Conservation (phyloP, 2,113 vertebrate genomes). For the Oreochromis tanganicae region DNA sequence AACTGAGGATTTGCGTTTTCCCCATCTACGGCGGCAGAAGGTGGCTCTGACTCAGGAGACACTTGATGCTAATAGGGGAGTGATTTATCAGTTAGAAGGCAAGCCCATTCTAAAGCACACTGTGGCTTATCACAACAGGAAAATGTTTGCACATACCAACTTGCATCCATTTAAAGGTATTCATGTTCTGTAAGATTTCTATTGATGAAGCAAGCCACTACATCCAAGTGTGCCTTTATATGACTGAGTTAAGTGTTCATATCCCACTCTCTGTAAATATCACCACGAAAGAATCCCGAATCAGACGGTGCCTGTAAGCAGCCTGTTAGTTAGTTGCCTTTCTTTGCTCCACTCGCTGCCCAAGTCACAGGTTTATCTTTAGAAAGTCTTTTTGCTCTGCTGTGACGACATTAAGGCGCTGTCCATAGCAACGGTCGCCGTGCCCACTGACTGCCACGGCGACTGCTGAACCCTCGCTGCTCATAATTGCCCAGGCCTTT, state of each 20-base stretch:
- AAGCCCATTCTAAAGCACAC: background rate
- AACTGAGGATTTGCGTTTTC: background rate
- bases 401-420: slow-evolving; percentile 19
- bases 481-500: slow-evolving; percentile 11
- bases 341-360: background rate
- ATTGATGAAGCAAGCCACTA: fast-evolving
- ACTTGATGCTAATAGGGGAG: background rate
- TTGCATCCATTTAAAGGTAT: background rate
- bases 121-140: background rate
- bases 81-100: no score
- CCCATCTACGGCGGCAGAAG: background rate
- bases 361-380: slow-evolving; percentile 35
- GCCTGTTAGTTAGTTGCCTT: background rate
- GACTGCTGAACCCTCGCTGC: background rate
- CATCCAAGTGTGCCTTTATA: fast-evolving
- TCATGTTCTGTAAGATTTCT: background rate
- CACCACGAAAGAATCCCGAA: background rate
- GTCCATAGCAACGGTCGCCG: slow-evolving; percentile 59
- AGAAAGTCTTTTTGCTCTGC: slow-evolving; percentile 7
- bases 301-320: background rate
- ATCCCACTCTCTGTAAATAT: background rate
- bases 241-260: background rate
- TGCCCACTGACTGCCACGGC: slow-evolving; percentile 19
- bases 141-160: background rate
- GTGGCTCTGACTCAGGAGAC: background rate